Evolutionary conservation across 2,113 vertebrate genomes (phyloP), one percentile per base, ranked within the genome.

Genomic region (Dromaius novaehollandiae): DNA sequence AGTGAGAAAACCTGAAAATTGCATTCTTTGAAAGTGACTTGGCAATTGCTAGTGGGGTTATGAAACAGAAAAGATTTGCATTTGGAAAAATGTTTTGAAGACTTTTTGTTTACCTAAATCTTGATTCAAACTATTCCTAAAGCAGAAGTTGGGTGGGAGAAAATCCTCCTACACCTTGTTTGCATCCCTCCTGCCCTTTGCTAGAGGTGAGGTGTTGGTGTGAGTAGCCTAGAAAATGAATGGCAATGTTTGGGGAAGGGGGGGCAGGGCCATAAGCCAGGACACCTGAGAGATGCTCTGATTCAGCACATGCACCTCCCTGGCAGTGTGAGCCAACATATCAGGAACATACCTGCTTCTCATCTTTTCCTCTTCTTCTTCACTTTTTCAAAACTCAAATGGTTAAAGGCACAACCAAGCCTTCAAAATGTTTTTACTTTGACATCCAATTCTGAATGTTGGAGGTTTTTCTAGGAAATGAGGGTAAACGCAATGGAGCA

Each of bases 261-360:
- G 68, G 73, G 55, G 86, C 78, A 91, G 87, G 85, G 94, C 74
- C 22, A 50, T 86, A 93, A 79, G 55, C 64, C 79, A 90, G 83
- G 85, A 95, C 87, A 94, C 63, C 75, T 89, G 91, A 55, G 66
- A 80, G 82, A 74, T 93, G 88, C 55, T 90, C 71, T 93, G 55
- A 74, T 91, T 68, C 58, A 77, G 75, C 75, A 87, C 58, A 40
- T 0, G 16, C 51, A 83, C 73, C 55, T 86, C 79, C 83, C 64
- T 9, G 8, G 46, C 53, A 84, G 73, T 15, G 28, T 36, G 60
- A 95, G 79, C 34, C 65, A 66, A 66, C 2, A 6, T 63, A 70
- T 28, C 79, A 94, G 32, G 79, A 89, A 79, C 3, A 6, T 74
- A 95, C 36, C 76, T 9, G 8, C 9, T 2, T 34, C 34, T 87